Conservation (phyloP, 1,140 invertebrate species). For the Adoxophyes honmai region DNA sequence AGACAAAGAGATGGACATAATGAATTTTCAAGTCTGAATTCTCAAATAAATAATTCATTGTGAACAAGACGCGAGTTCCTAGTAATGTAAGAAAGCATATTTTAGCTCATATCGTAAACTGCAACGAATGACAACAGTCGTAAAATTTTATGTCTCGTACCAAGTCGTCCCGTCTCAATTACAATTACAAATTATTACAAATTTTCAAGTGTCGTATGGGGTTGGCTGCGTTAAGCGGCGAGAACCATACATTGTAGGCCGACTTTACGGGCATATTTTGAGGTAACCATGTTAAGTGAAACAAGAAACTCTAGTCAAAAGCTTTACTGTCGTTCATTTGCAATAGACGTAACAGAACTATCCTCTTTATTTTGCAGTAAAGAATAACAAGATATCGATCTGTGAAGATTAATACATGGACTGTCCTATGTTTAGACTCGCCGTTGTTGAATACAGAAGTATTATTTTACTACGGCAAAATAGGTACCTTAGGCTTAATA, state of each 20-base stretch:
- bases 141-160: slow-evolving; percentile 63
- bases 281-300: slow-evolving; percentile 15
- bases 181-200: slow-evolving; percentile 72
- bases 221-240: slow-evolving; percentile 33
- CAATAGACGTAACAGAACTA: no score
- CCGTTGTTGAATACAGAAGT: no score
- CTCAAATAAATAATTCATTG: slow-evolving; percentile 68
- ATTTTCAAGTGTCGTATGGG: slow-evolving; percentile 51
- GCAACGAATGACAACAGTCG: slow-evolving; percentile 57
- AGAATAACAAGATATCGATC: no score
- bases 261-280: slow-evolving; percentile 35
- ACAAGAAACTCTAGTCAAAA: no score
- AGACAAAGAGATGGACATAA: slow-evolving; percentile 38
- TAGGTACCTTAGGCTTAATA: no score
- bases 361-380: no score
- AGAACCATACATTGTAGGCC: slow-evolving; percentile 41
- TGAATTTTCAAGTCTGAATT: slow-evolving; percentile 52
- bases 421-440: no score
- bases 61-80: slow-evolving; percentile 44
- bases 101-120: slow-evolving; percentile 65
- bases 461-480: no score
- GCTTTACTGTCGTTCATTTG: no score
- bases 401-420: no score
- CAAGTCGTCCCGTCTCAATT: slow-evolving; percentile 52
- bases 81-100: slow-evolving; percentile 56